These are phyloP conservation scores for Lasioglossum leucozonium DNA, from an alignment of 2,888 invertebrate genomes.

Conservation along the genomic window DNA sequence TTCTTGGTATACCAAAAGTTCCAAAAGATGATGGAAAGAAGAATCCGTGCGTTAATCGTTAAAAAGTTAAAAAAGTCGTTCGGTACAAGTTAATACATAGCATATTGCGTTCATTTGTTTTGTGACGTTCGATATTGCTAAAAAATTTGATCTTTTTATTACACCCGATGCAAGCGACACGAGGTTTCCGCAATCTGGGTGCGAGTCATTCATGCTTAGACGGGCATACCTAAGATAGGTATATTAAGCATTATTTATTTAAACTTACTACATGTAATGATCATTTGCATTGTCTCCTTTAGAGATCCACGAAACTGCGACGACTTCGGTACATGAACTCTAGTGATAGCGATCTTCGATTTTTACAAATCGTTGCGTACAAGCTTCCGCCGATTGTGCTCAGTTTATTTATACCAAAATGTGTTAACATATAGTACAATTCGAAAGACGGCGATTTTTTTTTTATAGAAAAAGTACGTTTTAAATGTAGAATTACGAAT, in stretches of 20 bases:
- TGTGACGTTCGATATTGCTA: conserved; percentile 12
- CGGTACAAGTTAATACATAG: conserved; percentile 14
- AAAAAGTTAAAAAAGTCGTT: background rate
- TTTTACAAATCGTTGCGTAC: conserved; percentile 17
- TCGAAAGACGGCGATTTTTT: background rate
- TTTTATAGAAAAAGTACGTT: background rate
- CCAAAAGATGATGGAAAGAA: conserved; percentile 17
- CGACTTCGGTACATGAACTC: conserved; percentile 9
- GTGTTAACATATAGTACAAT: conserved; percentile 14
- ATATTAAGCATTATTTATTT: conserved; percentile 70
- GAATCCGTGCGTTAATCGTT: background rate
- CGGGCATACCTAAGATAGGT: conserved; percentile 66
- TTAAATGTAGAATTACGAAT: background rate
- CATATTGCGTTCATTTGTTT: conserved; percentile 8
- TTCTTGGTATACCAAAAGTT: conserved; percentile 48
- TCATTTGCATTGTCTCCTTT: conserved; percentile 62
- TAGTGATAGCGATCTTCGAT: conserved; percentile 26
- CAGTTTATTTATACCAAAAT: conserved; percentile 13
- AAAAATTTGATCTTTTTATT: conserved; percentile 5
- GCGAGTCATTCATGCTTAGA: conserved; percentile 50
- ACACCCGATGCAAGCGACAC: conserved; percentile 1
- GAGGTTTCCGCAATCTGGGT: conserved; percentile 32
- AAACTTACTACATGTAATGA: conserved; percentile 54
- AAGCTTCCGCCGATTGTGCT: conserved; percentile 23
- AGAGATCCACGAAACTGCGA: conserved; percentile 48